Evolutionary conservation across 2,888 invertebrate genomes (phyloP).

Genomic region (Mellilla xanthometata): DNA sequence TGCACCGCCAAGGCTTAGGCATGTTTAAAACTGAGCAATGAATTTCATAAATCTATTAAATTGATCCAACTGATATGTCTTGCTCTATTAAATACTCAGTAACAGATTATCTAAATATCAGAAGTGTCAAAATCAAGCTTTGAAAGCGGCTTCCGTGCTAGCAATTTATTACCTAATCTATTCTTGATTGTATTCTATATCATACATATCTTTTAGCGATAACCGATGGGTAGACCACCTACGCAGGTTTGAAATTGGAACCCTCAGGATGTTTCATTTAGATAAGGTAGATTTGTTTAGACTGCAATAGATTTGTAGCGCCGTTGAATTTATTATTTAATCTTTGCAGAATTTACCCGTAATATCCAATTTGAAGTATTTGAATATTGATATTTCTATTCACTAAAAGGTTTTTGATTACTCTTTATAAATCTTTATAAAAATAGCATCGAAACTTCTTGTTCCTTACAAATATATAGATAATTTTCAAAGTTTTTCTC

Average conservation of each 20-base stretch:
- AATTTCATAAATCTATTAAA: no score
- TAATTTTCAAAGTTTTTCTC: no score
- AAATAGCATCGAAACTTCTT: no score
- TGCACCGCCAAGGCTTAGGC: no score
- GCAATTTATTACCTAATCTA: slow-evolving; percentile 17
- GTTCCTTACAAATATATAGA: no score
- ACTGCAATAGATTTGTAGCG: slow-evolving; percentile 11
- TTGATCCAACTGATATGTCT: no score
- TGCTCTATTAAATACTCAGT: no score
- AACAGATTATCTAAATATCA: slow-evolving; percentile 1
- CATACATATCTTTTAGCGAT: slow-evolving; percentile 14
- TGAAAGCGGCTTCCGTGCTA: slow-evolving; percentile 17
- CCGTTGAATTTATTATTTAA: slow-evolving; percentile 12
- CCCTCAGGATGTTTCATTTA: slow-evolving; percentile 23
- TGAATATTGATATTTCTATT: no score
- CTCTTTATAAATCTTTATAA: no score
- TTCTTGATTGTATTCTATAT: slow-evolving; percentile 18
- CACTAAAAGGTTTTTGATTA: no score
- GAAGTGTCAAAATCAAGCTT: slow-evolving; percentile 6
- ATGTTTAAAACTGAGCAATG: no score
- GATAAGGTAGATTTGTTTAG: slow-evolving; percentile 21
- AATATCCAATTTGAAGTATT: neutral
- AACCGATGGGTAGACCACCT: slow-evolving; percentile 15
- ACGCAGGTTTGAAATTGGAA: slow-evolving; percentile 12
- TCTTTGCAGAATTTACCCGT: slow-evolving; percentile 1